Percentiles rank a stretch among this genome's conserved stretches.
Conservation (phyloP, 2,797 vertebrate genomes). For the Acropternis orthonyx region DNA sequence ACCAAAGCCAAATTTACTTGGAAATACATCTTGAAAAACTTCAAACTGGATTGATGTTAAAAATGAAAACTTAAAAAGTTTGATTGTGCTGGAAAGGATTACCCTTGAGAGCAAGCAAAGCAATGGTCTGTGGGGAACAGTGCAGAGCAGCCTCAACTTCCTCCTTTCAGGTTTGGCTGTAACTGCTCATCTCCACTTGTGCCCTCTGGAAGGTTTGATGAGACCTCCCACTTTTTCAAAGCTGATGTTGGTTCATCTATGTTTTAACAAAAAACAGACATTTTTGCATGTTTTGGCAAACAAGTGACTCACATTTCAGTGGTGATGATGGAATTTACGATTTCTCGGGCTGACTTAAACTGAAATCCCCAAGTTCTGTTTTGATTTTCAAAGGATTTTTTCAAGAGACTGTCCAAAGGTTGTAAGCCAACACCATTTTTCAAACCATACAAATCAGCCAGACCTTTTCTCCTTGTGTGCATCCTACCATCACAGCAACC, state of each 20-base stretch:
- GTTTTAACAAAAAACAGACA: background rate
- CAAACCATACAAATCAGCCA: background rate
- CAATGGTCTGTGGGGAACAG: background rate
- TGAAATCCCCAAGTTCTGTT: background rate
- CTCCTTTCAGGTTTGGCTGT: background rate
- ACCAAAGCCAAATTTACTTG: background rate
- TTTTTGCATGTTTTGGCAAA: background rate
- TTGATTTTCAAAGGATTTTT: background rate
- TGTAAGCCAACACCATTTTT: background rate
- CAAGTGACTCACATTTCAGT: background rate
- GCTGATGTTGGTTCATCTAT: background rate
- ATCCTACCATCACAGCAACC: background rate
- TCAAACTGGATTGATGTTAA: background rate
- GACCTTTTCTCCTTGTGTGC: background rate
- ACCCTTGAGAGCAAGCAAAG: background rate
- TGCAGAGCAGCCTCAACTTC: background rate
- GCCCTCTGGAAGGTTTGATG: background rate
- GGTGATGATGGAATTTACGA: background rate
- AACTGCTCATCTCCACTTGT: background rate
- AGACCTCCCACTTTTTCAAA: background rate
- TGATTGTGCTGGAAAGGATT: background rate
- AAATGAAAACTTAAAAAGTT: background rate
- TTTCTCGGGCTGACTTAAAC: background rate
- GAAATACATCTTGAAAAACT: background rate
- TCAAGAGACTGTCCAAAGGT: background rate